These are phyloP conservation scores for Gobiocypris rarus DNA, from an alignment of 2,113 vertebrate genomes.

Conservation along the genomic window DNA sequence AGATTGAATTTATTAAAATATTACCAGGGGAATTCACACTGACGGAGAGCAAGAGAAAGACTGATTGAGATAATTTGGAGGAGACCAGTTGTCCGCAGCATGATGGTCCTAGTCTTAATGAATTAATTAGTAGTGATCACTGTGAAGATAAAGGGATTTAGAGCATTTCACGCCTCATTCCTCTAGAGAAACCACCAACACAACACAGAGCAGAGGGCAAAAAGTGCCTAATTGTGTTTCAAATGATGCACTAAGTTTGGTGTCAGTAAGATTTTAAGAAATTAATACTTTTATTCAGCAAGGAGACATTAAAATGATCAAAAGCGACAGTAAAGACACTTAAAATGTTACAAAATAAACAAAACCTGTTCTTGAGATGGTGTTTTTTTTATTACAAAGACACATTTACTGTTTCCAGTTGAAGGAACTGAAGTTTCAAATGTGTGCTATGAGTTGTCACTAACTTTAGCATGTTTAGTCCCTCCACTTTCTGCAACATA, in stretches of 20 bases:
- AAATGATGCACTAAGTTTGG: background rate
- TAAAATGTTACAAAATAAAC: no score
- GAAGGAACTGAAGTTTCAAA: no score
- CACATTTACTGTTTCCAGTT: no score
- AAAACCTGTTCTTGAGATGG: no score
- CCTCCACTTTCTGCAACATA: background rate
- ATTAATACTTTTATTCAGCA: background rate
- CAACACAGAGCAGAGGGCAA: background rate
- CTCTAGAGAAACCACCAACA: conserved; percentile 22
- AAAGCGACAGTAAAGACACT: background rate
- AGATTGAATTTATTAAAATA: background rate
- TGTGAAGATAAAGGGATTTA: conserved; percentile 25
- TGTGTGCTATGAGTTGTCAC: no score
- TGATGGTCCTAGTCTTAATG: conserved; percentile 26
- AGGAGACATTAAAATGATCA: background rate
- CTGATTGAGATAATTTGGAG: background rate
- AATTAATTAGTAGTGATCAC: conserved; percentile 34
- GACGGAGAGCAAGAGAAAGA: background rate
- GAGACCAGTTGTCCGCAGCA: background rate
- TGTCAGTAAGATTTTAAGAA: background rate
- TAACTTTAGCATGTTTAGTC: background rate
- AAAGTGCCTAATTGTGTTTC: background rate
- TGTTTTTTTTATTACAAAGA: no score
- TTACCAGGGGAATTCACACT: conserved; percentile 15
- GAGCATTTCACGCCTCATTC: background rate